phyloP scores from a whole-genome alignment of 2,797 vertebrate species.

The Catamblyrhynchus diadema region DNA sequence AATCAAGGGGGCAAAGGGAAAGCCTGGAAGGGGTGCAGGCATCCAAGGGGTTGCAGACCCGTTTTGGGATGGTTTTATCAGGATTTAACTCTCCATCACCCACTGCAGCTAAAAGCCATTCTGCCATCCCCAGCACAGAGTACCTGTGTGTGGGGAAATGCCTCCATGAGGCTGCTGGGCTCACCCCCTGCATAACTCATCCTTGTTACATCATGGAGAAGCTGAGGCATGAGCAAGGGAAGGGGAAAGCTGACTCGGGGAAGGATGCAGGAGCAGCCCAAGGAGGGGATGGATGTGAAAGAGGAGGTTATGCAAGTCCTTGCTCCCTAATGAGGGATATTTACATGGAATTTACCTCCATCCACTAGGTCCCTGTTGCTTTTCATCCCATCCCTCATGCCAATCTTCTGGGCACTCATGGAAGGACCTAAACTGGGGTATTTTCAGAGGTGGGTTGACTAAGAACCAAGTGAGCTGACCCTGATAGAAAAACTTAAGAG shows the following conservation, averaged over 20 bases:
- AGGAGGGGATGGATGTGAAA: background rate
- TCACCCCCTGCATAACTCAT: background rate
- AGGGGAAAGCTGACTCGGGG: background rate
- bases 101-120: background rate
- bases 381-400: constrained; percentile 3
- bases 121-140: background rate
- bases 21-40: background rate
- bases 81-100: background rate
- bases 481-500: constrained; percentile 73
- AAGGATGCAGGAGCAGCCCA: background rate
- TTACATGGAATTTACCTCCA: background rate
- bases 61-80: background rate
- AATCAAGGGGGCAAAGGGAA: background rate
- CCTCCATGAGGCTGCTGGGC: background rate
- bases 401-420: constrained; percentile 12
- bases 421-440: constrained; percentile 43
- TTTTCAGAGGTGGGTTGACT: constrained; percentile 59
- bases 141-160: background rate
- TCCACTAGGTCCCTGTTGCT: background rate
- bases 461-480: constrained; percentile 66
- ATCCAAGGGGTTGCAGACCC: background rate
- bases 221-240: background rate
- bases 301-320: background rate
- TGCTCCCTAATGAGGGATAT: background rate
- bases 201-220: background rate